Conservation (phyloP, 1,140 invertebrate species). For the Drosophila suzukii region DNA sequence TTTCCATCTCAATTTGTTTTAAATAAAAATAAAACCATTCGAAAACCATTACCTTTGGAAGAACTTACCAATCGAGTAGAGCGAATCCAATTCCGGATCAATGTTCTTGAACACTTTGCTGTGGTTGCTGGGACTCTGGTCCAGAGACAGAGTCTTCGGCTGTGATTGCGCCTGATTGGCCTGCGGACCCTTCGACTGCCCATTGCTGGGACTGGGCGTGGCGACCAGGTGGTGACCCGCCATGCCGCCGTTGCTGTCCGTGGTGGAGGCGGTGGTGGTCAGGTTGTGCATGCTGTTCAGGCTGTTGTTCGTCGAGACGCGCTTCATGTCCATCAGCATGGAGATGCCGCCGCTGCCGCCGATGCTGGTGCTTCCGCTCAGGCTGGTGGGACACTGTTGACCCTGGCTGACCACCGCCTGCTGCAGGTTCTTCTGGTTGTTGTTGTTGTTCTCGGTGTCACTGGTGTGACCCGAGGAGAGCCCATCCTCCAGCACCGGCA, state of each 20-base stretch:
- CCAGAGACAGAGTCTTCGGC: constrained; percentile 18
- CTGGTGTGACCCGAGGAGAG: constrained; percentile 95
- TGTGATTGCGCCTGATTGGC: constrained; percentile 32
- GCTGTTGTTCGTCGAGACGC: constrained; percentile 79
- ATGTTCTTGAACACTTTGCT: constrained; percentile 84
- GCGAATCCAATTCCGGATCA: constrained; percentile 83
- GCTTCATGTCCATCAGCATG: constrained; percentile 83
- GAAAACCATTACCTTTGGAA: too few relatives aligned
- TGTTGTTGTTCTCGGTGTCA: constrained; percentile 91
- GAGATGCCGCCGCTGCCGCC: constrained; percentile 79
- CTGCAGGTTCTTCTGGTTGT: constrained; percentile 73
- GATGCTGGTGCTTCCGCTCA: constrained; percentile 67
- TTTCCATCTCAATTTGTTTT: too few relatives aligned
- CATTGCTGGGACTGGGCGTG: constrained; percentile 66
- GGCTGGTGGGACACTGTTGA: constrained; percentile 44
- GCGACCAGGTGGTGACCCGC: constrained; percentile 25
- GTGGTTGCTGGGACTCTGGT: constrained; percentile 78
- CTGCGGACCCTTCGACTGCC: constrained; percentile 27
- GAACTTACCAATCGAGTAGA: constrained; percentile 80
- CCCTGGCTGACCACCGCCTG: constrained; percentile 11
- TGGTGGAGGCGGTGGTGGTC: constrained; percentile 68
- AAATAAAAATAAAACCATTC: too few relatives aligned
- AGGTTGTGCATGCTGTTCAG: constrained; percentile 81
- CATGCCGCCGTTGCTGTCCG: constrained; percentile 53
- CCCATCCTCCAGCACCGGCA: constrained; percentile 98